A percentile compares a stretch with the other conserved stretches of the same genome.
Conservation (phyloP, 2,888 invertebrate species). For the Odontocolon sp. region DNA sequence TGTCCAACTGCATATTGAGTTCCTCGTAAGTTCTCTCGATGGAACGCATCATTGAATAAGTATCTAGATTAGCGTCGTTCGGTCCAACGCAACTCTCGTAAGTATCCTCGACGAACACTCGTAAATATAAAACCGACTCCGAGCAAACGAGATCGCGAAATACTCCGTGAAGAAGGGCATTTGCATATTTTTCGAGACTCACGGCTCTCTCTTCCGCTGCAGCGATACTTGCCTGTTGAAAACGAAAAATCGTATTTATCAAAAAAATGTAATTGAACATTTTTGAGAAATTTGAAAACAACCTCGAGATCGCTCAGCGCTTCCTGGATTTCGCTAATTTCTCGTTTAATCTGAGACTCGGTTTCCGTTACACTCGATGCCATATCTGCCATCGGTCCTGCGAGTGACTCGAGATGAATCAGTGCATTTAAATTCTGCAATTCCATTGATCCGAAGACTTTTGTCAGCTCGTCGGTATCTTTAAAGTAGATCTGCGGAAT, state of each 20-base stretch:
- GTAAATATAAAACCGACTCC: constrained; percentile 83
- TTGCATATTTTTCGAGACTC: constrained; percentile 83
- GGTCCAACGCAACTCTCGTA: constrained; percentile 84
- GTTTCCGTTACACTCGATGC: constrained; percentile 81
- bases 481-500: constrained; percentile 84
- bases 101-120: constrained; percentile 85
- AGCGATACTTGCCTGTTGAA: constrained; percentile 65
- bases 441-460: constrained; percentile 84
- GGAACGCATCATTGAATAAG: constrained; percentile 83
- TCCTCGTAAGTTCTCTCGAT: constrained; percentile 83
- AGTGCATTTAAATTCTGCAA: constrained; percentile 85
- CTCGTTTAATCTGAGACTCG: constrained; percentile 79
- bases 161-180: constrained; percentile 82
- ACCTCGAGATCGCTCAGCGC: constrained; percentile 80
- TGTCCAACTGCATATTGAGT: constrained; percentile 82
- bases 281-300: not conserved
- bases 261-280: not conserved
- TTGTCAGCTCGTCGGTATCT: constrained; percentile 82
- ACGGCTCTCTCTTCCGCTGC: constrained; percentile 82
- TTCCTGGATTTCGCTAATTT: constrained; percentile 79
- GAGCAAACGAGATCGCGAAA: constrained; percentile 84
- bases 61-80: constrained; percentile 83
- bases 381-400: constrained; percentile 82
- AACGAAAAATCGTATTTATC: not conserved
- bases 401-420: constrained; percentile 83